These are phyloP conservation scores for Eurystomus gularis DNA, from an alignment of 2,113 vertebrate species.

Conservation along the genomic window DNA sequence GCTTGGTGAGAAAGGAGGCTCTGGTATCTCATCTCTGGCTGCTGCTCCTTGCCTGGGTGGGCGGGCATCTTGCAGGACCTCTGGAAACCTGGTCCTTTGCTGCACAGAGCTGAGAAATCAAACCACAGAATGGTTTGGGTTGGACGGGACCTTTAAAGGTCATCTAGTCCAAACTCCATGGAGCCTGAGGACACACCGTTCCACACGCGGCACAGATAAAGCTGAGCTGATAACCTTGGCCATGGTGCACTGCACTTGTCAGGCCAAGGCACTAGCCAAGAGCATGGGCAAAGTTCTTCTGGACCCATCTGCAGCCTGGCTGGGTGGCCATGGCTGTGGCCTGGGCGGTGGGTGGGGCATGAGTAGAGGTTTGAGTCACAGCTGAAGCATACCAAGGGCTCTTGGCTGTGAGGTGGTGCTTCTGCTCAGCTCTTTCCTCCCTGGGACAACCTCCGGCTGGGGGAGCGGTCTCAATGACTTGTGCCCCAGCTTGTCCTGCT, in stretches of 20 bases:
- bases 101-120: neutral
- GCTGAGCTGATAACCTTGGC: neutral
- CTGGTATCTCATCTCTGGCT: neutral
- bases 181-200: no score
- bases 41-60: neutral
- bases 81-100: neutral
- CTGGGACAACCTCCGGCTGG: neutral
- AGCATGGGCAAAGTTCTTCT: neutral
- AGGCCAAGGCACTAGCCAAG: neutral
- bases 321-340: neutral
- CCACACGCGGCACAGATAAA: neutral
- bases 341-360: neutral
- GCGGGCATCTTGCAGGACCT: neutral
- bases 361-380: neutral
- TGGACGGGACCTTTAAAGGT: no score
- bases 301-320: neutral
- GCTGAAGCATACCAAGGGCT: neutral
- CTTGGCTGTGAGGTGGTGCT: rapidly evolving
- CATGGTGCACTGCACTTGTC: rapidly evolving
- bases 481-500: neutral
- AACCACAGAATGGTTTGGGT: no score
- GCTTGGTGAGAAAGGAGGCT: neutral
- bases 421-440: rapidly evolving
- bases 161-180: no score
- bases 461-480: neutral